Evolutionary conservation across 2,888 invertebrate genomes (phyloP), one percentile per base, ranked within the genome.

Genomic region (Pedicia rivosa): DNA sequence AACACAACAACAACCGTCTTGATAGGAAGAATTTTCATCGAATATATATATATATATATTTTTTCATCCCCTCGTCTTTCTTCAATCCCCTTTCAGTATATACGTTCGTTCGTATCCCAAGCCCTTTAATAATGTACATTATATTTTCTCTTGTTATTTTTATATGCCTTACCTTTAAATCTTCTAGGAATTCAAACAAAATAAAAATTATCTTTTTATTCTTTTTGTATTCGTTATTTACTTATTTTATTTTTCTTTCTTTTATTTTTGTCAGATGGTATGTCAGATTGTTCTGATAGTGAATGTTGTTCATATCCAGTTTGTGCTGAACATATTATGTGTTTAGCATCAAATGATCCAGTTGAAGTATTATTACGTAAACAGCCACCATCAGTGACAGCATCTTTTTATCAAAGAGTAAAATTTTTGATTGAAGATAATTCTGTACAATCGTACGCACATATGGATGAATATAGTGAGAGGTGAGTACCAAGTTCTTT

Each of bases 361-460:
- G 86, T 90, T 13, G 94, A 95, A 60, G 94, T 98, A 12, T 71
- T 98, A 22, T 73, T 95, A 6, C 74, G 94, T 37, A 94, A 95
- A 63, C 92, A 95, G 53, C 91, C 95, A 2, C 92, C 94, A 3
- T 87, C 88, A 28, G 90, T 91, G 48, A 94, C 94, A 16, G 92
- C 94, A 3, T 91, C 92, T 22, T 98, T 98, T 68, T 92, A 91
- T 59, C 92, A 97, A 59, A 74, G 94, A 39, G 92, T 95, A 63
- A 87, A 90, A 60, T 99, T 98, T 66, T 77, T 98, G 48, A 90
- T 98, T 46, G 95, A 97, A 66, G 92, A 95, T 62, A 91, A 94
- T 63, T 92, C 92, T 45, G 94, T 97, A 42, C 98, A 99, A 66
- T 91, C 88, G 55, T 97, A 97, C 65, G 92, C 95, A 35, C 90